These are phyloP conservation scores for Lepisosteus osseus DNA, from an alignment of 2,113 vertebrate genomes.

Conservation along the genomic window DNA sequence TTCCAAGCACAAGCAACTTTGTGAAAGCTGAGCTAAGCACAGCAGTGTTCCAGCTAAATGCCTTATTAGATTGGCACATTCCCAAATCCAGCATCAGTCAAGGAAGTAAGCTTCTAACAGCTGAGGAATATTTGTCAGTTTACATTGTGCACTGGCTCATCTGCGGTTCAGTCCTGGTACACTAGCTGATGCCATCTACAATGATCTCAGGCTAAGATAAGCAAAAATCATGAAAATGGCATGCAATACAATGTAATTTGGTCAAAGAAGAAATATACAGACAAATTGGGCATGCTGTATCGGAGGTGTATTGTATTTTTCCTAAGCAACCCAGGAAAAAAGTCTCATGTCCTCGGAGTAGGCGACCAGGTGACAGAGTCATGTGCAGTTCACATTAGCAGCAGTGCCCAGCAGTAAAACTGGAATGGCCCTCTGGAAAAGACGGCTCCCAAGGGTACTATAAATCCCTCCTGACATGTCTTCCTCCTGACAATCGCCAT, in stretches of 20 bases:
- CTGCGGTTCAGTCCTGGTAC: neutral
- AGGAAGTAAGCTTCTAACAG: neutral
- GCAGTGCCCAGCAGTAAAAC: constrained; percentile 48
- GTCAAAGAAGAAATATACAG: neutral
- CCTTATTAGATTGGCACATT: constrained; percentile 4
- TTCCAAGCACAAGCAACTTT: neutral
- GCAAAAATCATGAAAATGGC: neutral
- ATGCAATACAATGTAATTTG: neutral
- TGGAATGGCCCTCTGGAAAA: constrained; percentile 67
- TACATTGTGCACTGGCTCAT: neutral
- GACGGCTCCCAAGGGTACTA: constrained; percentile 59
- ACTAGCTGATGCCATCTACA: neutral
- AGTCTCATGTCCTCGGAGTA: neutral
- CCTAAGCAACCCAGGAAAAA: neutral
- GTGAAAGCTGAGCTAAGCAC: neutral
- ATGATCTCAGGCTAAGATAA: neutral
- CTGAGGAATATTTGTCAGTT: constrained; percentile 1
- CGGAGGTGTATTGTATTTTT: neutral
- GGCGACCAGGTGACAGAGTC: neutral
- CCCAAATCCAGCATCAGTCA: constrained; percentile 1
- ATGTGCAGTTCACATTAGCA: neutral
- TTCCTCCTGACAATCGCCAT: constrained; percentile 51
- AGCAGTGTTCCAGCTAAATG: neutral
- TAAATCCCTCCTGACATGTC: constrained; percentile 54
- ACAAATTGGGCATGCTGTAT: neutral